phyloP scores from a whole-genome alignment of 1,140 invertebrate species.

The Drosophila rhopaloa region DNA sequence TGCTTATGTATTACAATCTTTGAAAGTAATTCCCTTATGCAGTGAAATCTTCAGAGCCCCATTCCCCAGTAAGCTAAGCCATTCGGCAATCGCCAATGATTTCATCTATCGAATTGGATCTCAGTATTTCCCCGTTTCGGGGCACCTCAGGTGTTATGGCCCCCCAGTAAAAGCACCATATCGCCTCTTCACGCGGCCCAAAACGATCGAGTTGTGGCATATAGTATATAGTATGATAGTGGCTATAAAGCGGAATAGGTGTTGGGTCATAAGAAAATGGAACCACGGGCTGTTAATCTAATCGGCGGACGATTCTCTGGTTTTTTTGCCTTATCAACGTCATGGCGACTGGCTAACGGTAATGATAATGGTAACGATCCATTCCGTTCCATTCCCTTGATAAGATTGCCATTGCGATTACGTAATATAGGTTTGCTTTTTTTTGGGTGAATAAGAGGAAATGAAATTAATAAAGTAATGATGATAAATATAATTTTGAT shows the following conservation, averaged over 20 bases:
- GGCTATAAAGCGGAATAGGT: constrained; percentile 4
- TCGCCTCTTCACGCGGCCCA: background rate
- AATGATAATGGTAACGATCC: constrained; percentile 28
- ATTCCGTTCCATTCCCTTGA: constrained; percentile 22
- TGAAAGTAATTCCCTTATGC: too few species aligned
- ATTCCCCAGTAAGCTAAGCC: too few species aligned
- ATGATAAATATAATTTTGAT: constrained; percentile 50
- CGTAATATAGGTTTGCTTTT: constrained; percentile 12
- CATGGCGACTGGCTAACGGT: constrained; percentile 31
- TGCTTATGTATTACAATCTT: too few species aligned
- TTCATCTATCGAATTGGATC: background rate
- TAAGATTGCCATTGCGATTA: constrained; percentile 40
- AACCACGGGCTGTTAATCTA: constrained; percentile 33
- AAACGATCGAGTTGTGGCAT: background rate
- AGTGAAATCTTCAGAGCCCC: too few species aligned
- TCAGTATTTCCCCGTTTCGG: background rate
- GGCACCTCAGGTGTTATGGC: background rate
- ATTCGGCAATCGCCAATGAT: background rate
- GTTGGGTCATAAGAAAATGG: constrained; percentile 6
- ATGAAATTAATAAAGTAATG: constrained; percentile 45
- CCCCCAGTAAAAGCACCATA: constrained; percentile 1
- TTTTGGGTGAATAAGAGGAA: constrained; percentile 11
- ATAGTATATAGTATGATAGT: background rate
- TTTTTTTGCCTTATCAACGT: constrained; percentile 20
- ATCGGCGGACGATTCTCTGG: constrained; percentile 13